Conservation (phyloP, 2,113 vertebrate genomes). For the Thamnophis sirtalis region DNA sequence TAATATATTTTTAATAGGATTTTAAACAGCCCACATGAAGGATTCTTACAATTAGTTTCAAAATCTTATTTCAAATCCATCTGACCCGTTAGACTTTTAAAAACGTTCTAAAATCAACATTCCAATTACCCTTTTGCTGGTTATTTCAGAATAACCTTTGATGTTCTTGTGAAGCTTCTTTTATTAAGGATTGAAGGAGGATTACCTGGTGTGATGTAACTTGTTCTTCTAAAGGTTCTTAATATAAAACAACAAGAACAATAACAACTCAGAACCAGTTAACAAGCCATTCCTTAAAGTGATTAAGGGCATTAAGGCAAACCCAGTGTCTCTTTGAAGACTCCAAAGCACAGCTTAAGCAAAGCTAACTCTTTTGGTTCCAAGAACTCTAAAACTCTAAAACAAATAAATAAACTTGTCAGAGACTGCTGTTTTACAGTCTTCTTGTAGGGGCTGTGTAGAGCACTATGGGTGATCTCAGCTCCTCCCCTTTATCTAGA, state of each 20-base stretch:
- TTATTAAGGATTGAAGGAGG: neutral
- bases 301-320: neutral
- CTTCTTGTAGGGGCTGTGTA: neutral
- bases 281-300: neutral
- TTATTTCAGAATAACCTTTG: neutral
- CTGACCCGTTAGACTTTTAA: neutral
- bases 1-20: neutral
- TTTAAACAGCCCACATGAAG: neutral
- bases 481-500: neutral
- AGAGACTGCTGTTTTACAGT: neutral
- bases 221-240: neutral
- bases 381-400: no score
- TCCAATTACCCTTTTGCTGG: neutral
- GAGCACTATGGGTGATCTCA: neutral
- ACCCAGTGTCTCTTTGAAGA: neutral
- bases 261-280: neutral
- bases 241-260: neutral
- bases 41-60: neutral
- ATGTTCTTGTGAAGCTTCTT: neutral
- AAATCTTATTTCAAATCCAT: neutral
- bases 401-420: no score
- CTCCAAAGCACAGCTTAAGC: neutral
- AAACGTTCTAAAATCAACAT: neutral
- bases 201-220: neutral
- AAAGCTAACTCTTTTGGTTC: neutral